These are phyloP conservation scores for Musca domestica DNA, from an alignment of 1,140 invertebrate species.

Conservation along the genomic window DNA sequence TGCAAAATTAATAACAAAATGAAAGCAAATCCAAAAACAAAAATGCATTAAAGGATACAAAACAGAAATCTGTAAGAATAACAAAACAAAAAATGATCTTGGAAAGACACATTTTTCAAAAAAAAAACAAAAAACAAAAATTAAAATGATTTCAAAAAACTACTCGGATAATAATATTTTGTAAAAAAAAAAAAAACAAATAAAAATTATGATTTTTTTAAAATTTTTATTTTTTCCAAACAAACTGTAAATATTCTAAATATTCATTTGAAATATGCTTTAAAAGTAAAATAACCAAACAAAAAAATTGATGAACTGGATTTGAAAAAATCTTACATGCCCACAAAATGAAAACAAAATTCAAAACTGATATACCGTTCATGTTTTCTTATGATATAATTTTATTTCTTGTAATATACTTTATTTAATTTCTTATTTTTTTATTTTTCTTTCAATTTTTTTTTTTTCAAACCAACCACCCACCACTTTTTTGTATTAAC, in stretches of 20 bases:
- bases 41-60: too few species aligned
- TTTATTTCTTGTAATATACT: not conserved
- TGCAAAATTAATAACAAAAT: too few species aligned
- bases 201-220: too few species aligned
- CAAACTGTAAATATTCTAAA: too few species aligned
- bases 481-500: not conserved
- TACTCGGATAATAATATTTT: not conserved
- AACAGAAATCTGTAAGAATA: too few species aligned
- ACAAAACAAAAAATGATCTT: not conserved
- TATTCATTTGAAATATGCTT: too few species aligned
- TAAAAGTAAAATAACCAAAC: too few species aligned
- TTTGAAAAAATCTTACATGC: too few species aligned
- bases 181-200: not conserved
- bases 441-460: not conserved
- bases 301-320: too few species aligned
- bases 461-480: not conserved
- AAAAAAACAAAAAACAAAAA: constrained; percentile 14
- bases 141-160: not conserved
- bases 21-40: not conserved
- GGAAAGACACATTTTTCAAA: not conserved
- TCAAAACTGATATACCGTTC: too few species aligned
- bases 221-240: not conserved
- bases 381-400: too few species aligned
- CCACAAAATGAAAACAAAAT: too few species aligned
- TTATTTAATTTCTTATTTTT: not conserved